Evolutionary conservation across 2,113 vertebrate species (phyloP), one percentile per base, ranked within the genome.

Genomic region (Lophius piscatorius): DNA sequence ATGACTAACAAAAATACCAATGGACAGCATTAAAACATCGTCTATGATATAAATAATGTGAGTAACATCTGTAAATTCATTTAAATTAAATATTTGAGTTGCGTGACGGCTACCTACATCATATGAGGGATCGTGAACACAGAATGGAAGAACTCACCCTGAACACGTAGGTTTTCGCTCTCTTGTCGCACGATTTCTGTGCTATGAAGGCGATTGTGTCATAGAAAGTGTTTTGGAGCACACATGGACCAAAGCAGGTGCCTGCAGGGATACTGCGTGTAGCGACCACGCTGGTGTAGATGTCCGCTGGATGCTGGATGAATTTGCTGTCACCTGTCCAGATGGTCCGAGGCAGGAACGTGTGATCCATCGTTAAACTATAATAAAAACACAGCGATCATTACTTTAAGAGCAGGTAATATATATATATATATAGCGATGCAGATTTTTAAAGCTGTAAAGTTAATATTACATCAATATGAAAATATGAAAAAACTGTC

Each of bases 141-240:
- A 17, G 8, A 29, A 13, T 6, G 16, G 33, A 4, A 13, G 7
- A 31, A 81, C 91, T 86, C 85, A 95, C 94, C 90, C 91, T 90
- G 75, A 96, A 94, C 10, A 94, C 82, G 21, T 92, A 94, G 13
- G 92, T 87, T 60, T 93, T 92, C 3, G 86, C 86, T 67, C 86
- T 84, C 68, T 80, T 91, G 24, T 96, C 94, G 0, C 84, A 87
- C 71, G 92, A 93, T 70, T 95, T 96, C 57, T 94, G 88, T 34
- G 93, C 94, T 68, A 95, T 96, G 80, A 95, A 96, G 67, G 92
- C 92, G 39, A 95, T 91, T 2, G 93, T 94, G 84, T 96, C 94
- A 63, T 94, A 90, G 67, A 94, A 90, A 3, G 92, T 93, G 74
- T 92, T 92, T 49, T 95, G 93, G 38, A 94, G 90, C 62, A 90